These are phyloP conservation scores for Cisticola juncidis DNA, from an alignment of 2,113 vertebrate genomes.

Conservation along the genomic window DNA sequence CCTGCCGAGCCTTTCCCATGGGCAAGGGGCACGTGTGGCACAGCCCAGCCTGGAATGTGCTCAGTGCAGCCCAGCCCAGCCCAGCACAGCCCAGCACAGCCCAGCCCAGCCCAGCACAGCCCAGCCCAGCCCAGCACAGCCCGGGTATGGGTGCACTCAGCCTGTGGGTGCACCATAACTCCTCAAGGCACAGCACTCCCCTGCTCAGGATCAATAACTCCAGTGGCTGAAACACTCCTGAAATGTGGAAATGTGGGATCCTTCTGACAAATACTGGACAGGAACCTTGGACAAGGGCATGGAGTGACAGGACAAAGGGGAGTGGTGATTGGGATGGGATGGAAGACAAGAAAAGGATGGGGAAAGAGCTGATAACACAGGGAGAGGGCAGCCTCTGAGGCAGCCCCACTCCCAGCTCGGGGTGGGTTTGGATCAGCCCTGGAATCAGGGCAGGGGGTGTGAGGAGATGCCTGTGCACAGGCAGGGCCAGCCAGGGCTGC, in stretches of 20 bases:
- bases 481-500: neutral
- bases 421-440: neutral
- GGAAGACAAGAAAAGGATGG: neutral
- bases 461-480: neutral
- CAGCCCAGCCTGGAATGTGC: neutral
- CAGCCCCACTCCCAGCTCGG: neutral
- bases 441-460: neutral
- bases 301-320: neutral
- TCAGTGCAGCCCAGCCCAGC: rapidly evolving
- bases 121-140: neutral
- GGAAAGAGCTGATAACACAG: neutral
- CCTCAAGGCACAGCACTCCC: neutral
- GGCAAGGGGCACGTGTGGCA: rapidly evolving
- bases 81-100: neutral
- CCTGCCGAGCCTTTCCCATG: neutral
- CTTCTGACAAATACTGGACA: neutral
- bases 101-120: rapidly evolving
- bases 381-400: neutral
- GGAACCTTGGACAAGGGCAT: neutral
- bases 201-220: neutral
- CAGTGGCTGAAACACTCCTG: neutral
- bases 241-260: neutral
- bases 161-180: neutral
- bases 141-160: rapidly evolving
- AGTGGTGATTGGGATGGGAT: neutral